Evolutionary conservation across 1,140 invertebrate genomes (phyloP).

Genomic region (silkworm (Bombyx mori)): ASM3026992v2 NC_085130.1:17402501-17403000

Average conservation of each 20-base stretch:
- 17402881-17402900: slow-evolving; percentile 26
- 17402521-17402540: slow-evolving; percentile 26
- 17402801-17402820: not conserved
- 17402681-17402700: slow-evolving; percentile 21
- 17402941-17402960: slow-evolving; percentile 44
- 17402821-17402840: not conserved
- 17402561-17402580: not conserved
- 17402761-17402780: not conserved
- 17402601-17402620: slow-evolving; percentile 6
- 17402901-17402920: slow-evolving; percentile 47
- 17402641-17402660: slow-evolving; percentile 20
- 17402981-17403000: slow-evolving; percentile 41
- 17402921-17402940: slow-evolving; percentile 34
- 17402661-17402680: slow-evolving; percentile 37
- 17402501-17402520: slow-evolving; percentile 1
- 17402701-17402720: not conserved
- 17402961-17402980: slow-evolving; percentile 34
- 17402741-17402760: not conserved
- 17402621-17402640: slow-evolving; percentile 27
- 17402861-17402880: not conserved
- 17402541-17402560: not conserved
- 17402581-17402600: slow-evolving; percentile 10
- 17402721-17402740: not conserved
- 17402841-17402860: not conserved
- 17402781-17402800: not conserved